Percentiles rank a stretch among this genome's conserved stretches.
Evolutionary conservation across 2,113 vertebrate genomes (phyloP).

Genomic region (Rhabdomys dilectus): DNA sequence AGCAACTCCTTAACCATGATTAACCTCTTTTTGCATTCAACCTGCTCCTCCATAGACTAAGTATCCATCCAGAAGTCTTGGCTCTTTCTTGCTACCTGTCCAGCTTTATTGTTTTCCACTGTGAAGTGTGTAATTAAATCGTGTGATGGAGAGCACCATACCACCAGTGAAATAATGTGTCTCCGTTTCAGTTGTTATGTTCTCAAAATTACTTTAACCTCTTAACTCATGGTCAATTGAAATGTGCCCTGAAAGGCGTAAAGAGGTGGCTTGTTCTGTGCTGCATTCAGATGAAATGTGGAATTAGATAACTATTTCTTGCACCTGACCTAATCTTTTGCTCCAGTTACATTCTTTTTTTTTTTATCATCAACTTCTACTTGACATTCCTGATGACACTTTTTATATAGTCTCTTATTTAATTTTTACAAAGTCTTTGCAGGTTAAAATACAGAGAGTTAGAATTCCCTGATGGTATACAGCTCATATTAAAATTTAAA

Average conservation of each 20-base stretch:
- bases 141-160: background rate
- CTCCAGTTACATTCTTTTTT: background rate
- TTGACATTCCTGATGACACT: background rate
- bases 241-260: background rate
- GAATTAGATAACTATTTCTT: background rate
- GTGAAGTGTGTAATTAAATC: constrained; percentile 8
- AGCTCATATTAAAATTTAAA: constrained; percentile 39
- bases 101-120: background rate
- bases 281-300: background rate
- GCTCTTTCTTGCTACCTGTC: background rate
- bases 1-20: constrained; percentile 7
- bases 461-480: background rate
- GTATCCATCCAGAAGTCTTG: background rate
- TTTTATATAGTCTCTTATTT: constrained; percentile 19
- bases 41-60: background rate
- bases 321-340: background rate
- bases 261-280: background rate
- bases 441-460: background rate
- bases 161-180: background rate
- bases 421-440: background rate
- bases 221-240: background rate
- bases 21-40: background rate
- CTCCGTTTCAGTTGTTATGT: constrained; percentile 27
- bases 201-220: constrained; percentile 52
- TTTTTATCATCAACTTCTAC: constrained; percentile 22